phyloP scores from a whole-genome alignment of 2,113 vertebrate species.

The Motacilla alba region DNA sequence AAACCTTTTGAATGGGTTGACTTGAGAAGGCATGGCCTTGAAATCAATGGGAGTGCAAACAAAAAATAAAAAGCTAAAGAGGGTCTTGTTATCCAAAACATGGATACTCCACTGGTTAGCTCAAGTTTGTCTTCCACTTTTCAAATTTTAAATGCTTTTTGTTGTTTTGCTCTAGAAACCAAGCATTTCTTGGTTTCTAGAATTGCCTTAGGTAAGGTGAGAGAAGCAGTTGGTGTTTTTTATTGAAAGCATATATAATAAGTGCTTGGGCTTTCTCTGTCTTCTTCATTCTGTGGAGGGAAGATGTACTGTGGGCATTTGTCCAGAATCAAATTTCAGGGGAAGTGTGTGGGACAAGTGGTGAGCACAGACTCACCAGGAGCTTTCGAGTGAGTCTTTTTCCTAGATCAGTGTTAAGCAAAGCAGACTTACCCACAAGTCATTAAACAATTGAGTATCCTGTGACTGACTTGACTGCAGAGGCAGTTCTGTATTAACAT shows the following conservation, averaged over 20 bases:
- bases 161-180: too few species aligned
- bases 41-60: background rate
- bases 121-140: background rate
- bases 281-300: background rate
- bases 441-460: background rate
- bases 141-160: background rate
- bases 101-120: background rate
- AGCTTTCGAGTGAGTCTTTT: background rate
- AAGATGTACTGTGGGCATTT: background rate
- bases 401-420: background rate
- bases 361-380: background rate
- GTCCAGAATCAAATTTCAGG: background rate
- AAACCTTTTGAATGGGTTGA: background rate
- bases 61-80: background rate
- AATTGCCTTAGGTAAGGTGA: background rate
- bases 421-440: background rate
- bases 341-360: too few species aligned
- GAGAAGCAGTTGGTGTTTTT: background rate
- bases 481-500: background rate
- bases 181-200: background rate
- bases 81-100: background rate
- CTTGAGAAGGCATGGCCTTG: background rate
- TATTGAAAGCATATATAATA: accelerated
- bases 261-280: background rate
- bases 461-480: background rate